phyloP scores from a whole-genome alignment of 2,888 invertebrate genomes.

The Onthophagus sagittarius region DNA sequence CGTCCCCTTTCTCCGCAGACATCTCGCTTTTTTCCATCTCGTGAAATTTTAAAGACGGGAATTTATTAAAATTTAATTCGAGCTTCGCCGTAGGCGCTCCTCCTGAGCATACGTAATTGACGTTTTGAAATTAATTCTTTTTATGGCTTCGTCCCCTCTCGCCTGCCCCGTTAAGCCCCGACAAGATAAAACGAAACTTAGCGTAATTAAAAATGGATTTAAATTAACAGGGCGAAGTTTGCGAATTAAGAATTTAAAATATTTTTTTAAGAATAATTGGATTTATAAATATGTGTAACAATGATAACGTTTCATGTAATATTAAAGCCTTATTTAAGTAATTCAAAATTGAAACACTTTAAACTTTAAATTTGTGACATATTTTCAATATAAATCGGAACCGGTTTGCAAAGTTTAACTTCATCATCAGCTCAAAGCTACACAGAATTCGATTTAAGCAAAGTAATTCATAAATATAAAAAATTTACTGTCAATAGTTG shows the following conservation, averaged over 20 bases:
- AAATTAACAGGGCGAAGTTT: background rate
- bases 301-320: background rate
- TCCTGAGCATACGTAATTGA: constrained; percentile 9
- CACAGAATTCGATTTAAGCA: no score
- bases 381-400: no score
- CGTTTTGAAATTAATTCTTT: constrained; percentile 12
- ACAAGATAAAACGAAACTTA: background rate
- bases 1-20: background rate
- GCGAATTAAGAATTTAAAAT: background rate
- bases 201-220: background rate
- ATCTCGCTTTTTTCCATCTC: constrained; percentile 9
- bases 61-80: constrained; percentile 10
- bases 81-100: background rate
- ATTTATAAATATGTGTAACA: background rate
- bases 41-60: constrained; percentile 11
- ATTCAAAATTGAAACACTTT: no score
- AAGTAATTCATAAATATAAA: no score
- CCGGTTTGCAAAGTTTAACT: no score
- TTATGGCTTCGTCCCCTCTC: background rate
- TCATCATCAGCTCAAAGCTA: no score
- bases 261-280: background rate
- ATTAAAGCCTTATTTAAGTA: no score
- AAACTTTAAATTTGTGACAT: no score
- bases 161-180: background rate
- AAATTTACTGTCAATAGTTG: no score